Evolutionary conservation across 2,113 vertebrate species (phyloP), one percentile per base, ranked within the genome.

Genomic region (Gadus chalcogrammus): DNA sequence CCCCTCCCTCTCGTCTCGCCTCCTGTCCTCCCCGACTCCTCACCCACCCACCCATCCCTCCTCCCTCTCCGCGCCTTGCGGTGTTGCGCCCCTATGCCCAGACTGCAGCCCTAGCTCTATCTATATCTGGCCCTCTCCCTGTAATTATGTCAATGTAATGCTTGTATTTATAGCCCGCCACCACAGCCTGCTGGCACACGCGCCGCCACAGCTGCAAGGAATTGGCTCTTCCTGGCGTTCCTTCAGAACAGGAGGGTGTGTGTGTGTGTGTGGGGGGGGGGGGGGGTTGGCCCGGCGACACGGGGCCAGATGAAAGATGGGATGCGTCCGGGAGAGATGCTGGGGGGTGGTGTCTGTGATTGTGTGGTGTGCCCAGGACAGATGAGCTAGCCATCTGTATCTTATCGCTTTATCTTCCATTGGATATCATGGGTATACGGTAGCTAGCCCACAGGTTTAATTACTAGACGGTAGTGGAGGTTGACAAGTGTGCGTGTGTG

Each of bases 141-240:
- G 74, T 90, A 90, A 88, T 93, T 91, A 92, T 89, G 90, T 89
- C 92, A 93, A 88, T 88, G 88, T 84, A 79, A 90, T 91, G 92
- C 93, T 93, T 93, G 90, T 92, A 93, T 94, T 94, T 92, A 93
- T 89, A 93, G 90, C 87, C 80, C 80, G 84, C 90, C 86, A 87
- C 93, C 91, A 79, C 92, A 92, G 82, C 56, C 73, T 88, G 81
- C 90, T 91, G 93, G 91, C 91, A 91, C 83, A 59, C 6, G 68
- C 61, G 6, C 7, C 59, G 67, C 77, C 80, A 78, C 91, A 93
- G 91, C 91, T 94, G 92, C 88, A 85, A 91, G 84, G 80, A 90
- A 89, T 81, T 78, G 83, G 75, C 72, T 70, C 79, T 80, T 64
- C 63, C 89, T 61, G 18, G 18, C 1, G 9, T 3, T 20, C 18